Percentiles rank a stretch among this genome's conserved stretches.
These are phyloP conservation scores for Aradophagus sp. DNA, from an alignment of 1,140 invertebrate species.

Conservation along the genomic window DNA sequence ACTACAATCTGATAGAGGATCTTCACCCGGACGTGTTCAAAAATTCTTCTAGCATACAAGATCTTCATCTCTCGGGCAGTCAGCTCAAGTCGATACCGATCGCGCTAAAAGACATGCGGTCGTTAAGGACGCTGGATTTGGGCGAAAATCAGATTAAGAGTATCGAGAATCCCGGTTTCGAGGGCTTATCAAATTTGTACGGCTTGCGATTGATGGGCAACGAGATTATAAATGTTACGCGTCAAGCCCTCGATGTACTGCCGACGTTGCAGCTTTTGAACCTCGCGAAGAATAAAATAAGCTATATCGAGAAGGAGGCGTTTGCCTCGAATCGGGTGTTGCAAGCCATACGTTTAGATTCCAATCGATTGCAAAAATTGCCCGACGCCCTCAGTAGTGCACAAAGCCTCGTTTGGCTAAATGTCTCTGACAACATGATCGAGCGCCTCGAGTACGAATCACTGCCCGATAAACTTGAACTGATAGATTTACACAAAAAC, in stretches of 20 bases:
- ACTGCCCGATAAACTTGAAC: constrained; percentile 84
- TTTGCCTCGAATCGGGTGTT: constrained; percentile 84
- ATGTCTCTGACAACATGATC: constrained; percentile 88
- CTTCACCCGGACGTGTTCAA: constrained; percentile 86
- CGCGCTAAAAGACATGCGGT: constrained; percentile 83
- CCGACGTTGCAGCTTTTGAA: constrained; percentile 86
- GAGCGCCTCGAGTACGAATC: constrained; percentile 88
- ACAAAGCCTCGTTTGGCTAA: constrained; percentile 85
- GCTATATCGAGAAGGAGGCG: constrained; percentile 82
- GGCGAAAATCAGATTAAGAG: constrained; percentile 86
- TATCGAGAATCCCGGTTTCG: constrained; percentile 86
- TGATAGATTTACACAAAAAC: constrained; percentile 89
- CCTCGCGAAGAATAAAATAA: constrained; percentile 87
- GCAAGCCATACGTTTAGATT: constrained; percentile 86
- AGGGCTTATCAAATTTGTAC: constrained; percentile 85
- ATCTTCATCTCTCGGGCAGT: constrained; percentile 89
- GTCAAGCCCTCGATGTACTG: constrained; percentile 81
- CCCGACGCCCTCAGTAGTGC: constrained; percentile 84
- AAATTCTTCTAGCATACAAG: constrained; percentile 86
- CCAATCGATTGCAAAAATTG: constrained; percentile 85
- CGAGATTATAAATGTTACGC: constrained; percentile 84
- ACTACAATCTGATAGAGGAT: constrained; percentile 84
- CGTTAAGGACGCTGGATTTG: constrained; percentile 86
- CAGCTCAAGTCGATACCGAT: constrained; percentile 82
- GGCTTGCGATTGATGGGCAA: constrained; percentile 88